These are phyloP conservation scores for Sebastes fasciatus DNA, from an alignment of 2,113 vertebrate species.

Conservation along the genomic window DNA sequence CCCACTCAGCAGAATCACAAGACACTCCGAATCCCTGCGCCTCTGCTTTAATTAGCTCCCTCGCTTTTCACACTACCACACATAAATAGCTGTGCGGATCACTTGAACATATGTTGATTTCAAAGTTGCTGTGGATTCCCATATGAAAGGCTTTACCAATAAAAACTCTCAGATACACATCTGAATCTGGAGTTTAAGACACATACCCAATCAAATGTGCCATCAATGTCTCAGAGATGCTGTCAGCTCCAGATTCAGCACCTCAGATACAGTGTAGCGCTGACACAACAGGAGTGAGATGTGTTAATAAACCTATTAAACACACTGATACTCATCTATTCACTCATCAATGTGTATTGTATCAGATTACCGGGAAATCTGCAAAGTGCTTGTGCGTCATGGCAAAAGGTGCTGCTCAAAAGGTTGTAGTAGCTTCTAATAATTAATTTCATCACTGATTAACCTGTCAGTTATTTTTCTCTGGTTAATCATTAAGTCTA, in stretches of 20 bases:
- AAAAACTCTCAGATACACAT: not conserved
- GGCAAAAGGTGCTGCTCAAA: not conserved
- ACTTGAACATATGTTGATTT: constrained; percentile 10
- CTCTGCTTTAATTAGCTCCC: constrained; percentile 14
- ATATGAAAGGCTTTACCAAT: not conserved
- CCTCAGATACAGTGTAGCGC: not conserved
- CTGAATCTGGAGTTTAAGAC: not conserved
- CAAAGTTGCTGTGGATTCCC: not conserved
- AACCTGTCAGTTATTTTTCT: not conserved
- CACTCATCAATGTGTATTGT: too few relatives aligned
- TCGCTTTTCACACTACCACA: not conserved
- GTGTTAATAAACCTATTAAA: too few relatives aligned
- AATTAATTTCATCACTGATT: too few relatives aligned
- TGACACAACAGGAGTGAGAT: not conserved
- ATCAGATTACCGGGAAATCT: too few relatives aligned
- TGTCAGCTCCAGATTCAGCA: not conserved
- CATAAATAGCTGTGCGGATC: not conserved
- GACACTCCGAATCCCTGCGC: not conserved
- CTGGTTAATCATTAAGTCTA: too few relatives aligned
- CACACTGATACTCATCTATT: too few relatives aligned
- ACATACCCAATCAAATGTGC: not conserved
- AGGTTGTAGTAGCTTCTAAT: not conserved
- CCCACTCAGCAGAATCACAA: constrained; percentile 22
- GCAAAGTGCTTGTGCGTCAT: not conserved
- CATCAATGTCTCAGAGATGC: not conserved